A percentile compares a stretch with the other conserved stretches of the same genome.
phyloP scores from a whole-genome alignment of 2,797 vertebrate genomes.

The Poecilia picta region DNA sequence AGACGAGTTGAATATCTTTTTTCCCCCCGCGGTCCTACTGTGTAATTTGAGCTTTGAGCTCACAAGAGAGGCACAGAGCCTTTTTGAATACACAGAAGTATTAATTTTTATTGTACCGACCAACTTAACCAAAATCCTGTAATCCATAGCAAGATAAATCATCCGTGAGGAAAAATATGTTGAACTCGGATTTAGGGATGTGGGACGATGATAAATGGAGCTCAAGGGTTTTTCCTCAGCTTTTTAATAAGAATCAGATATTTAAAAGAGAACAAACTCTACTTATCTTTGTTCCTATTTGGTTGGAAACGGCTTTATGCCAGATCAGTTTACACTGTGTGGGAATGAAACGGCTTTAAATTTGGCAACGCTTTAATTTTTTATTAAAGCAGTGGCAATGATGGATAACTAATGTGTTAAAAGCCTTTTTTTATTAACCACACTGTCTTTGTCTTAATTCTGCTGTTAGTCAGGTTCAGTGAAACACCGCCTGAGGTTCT shows the following conservation, averaged over 20 bases:
- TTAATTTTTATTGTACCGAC: not conserved
- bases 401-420: not conserved
- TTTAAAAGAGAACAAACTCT: not conserved
- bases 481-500: not conserved
- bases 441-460: not conserved
- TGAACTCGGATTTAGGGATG: slow-evolving; percentile 2
- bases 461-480: not conserved
- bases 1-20: not conserved
- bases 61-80: not conserved
- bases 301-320: not conserved
- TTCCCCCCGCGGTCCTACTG: no score
- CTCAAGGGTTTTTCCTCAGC: not conserved
- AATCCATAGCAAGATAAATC: not conserved
- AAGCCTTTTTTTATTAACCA: not conserved
- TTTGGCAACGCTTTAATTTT: not conserved
- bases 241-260: slow-evolving; percentile 3
- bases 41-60: not conserved
- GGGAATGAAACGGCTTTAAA: not conserved
- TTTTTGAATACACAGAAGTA: not conserved
- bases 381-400: not conserved
- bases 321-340: slow-evolving; percentile 6
- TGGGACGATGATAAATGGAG: slow-evolving; percentile 4
- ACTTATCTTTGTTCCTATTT: not conserved
- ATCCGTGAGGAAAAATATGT: not conserved
- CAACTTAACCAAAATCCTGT: not conserved